Base-by-base conservation (phyloP, 2,797 vertebrate species). In the Scolopax bukidnonensis region DNA sequence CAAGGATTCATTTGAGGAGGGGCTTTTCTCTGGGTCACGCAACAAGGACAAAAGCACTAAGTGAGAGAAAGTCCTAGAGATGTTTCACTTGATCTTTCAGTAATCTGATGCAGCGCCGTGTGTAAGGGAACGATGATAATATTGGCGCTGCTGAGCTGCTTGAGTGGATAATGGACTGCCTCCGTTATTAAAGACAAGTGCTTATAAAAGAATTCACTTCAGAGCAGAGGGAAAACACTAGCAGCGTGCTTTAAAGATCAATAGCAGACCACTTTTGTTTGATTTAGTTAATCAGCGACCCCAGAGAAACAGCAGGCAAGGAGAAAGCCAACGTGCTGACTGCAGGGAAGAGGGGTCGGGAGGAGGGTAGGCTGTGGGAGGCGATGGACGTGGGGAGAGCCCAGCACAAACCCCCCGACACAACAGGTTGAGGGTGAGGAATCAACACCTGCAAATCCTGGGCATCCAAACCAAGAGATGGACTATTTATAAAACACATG, bases 251-350 rank as follows among this genome's bases (percentile, higher is more conserved):
- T 65, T 70, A 64, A 51, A 90, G 87, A 97, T 97, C 97, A 96
- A 95, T 97, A 95, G 48, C 57, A 95, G 81, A 71, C 83, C 21
- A 30, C 65, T 96, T 93, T 18, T 85, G 30, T 82, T 76, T 93
- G 80, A 84, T 93, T 94, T 92, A 91, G 88, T 95, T 87, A 91
- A 93, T 90, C 85, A 61, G 85, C 85, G 69, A 93, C 87, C 84
- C 65, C 28, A 71, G 59, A 90, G 84, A 73, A 85, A 84, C 40
- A 89, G 65, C 24, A 81, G 50, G 36, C 11, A 50, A 93, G 81
- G 68, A 90, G 61, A 84, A 84, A 50, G 75, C 65, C 91, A 91
- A 88, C 77, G 24, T 94, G 81, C 83, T 88, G 93, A 93, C 16
- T 23, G 83, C 25, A 36, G 81, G 50, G 74, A 91, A 60, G 27